phyloP scores from a whole-genome alignment of 92 coral and sea anemone species.

The Porites lobata region DNA sequence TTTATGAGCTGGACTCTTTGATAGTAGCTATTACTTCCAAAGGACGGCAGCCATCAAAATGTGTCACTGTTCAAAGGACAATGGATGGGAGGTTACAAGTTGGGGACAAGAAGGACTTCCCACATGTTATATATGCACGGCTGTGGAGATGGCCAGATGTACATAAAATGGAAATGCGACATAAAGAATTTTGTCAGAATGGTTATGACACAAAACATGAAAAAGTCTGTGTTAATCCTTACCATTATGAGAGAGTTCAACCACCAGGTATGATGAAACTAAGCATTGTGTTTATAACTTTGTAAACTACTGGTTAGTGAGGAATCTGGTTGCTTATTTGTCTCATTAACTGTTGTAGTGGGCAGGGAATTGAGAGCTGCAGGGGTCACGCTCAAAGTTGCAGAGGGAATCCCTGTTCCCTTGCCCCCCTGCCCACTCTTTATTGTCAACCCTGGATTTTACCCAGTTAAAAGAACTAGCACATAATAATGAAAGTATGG shows the following conservation, averaged over 20 bases:
- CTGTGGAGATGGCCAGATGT: slow-evolving; percentile 99
- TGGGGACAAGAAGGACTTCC: slow-evolving; percentile 99
- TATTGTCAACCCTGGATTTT: no score
- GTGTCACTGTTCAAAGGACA: slow-evolving; percentile 97
- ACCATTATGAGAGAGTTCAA: slow-evolving; percentile 99
- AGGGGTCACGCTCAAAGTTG: no score
- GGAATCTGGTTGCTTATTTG: neutral
- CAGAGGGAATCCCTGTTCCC: no score
- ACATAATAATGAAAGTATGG: no score
- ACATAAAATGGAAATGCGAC: slow-evolving; percentile 99
- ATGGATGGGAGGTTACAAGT: slow-evolving; percentile 99
- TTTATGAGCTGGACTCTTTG: slow-evolving; percentile 94
- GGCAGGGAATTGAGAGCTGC: no score
- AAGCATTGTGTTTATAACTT: no score
- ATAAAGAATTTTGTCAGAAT: slow-evolving; percentile 96
- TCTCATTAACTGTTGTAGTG: neutral
- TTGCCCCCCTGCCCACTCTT: no score
- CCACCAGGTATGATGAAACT: slow-evolving; percentile 88
- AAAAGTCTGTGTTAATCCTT: slow-evolving; percentile 99
- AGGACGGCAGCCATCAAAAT: slow-evolving; percentile 98
- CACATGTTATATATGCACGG: slow-evolving; percentile 99
- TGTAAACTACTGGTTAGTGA: no score
- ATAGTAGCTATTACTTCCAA: slow-evolving; percentile 97
- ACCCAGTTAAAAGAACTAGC: no score
- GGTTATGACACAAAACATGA: slow-evolving; percentile 98